A percentile compares a stretch with the other conserved stretches of the same genome.
phyloP scores from a whole-genome alignment of 2,888 invertebrate genomes.

The Ichneumon xanthorius region DNA sequence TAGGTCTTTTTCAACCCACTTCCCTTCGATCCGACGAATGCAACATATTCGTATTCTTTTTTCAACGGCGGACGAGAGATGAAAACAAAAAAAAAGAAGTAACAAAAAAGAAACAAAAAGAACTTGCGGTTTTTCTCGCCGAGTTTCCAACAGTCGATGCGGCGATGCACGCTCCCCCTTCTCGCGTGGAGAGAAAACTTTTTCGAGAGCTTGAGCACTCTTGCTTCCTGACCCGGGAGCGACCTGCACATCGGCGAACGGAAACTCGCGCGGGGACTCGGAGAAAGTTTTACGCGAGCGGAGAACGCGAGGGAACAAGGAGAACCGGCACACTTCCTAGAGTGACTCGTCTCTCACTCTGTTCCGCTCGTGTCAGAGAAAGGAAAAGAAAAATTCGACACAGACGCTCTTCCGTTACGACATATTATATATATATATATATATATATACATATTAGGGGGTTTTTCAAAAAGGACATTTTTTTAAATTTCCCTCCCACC shows the following conservation, averaged over 20 bases:
- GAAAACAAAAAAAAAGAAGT: neutral
- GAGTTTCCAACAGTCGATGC: constrained; percentile 34
- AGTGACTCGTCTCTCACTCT: constrained; percentile 4
- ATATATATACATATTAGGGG: no score
- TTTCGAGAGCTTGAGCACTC: constrained; percentile 53
- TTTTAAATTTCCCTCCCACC: no score
- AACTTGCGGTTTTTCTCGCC: neutral
- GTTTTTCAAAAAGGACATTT: no score
- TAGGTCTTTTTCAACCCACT: neutral
- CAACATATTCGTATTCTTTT: neutral
- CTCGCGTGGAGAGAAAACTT: constrained; percentile 47
- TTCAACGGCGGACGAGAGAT: neutral
- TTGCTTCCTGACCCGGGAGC: constrained; percentile 38
- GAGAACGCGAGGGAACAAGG: neutral
- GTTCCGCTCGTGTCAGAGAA: neutral
- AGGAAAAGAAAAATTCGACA: constrained; percentile 4
- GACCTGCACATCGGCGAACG: constrained; percentile 24
- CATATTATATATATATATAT: neutral
- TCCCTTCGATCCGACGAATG: neutral
- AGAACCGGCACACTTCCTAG: constrained; percentile 9
- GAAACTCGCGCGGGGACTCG: constrained; percentile 8
- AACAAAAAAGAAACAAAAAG: neutral
- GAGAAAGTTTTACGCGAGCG: constrained; percentile 33
- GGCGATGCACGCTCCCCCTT: constrained; percentile 30
- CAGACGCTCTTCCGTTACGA: constrained; percentile 9